Percentiles rank a stretch among this genome's conserved stretches.
phyloP scores from a whole-genome alignment of 2,113 vertebrate genomes.

The Pseudopipra pipra region DNA sequence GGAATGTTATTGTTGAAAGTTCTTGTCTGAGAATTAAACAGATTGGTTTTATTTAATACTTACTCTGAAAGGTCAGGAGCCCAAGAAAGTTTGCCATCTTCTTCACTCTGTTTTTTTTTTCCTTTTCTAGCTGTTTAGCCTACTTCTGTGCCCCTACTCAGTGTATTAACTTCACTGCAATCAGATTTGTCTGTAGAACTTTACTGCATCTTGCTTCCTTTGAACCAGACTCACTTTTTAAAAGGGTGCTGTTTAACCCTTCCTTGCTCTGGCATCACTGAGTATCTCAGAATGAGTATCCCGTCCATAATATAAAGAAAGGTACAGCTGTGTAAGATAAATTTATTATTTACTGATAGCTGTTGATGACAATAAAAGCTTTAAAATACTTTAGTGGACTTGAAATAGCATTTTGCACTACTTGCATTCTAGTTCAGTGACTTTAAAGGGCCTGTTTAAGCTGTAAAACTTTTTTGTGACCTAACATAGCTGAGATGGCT shows the following conservation, averaged over 20 bases:
- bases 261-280: neutral
- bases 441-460: neutral
- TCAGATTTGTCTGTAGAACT: neutral
- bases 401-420: neutral
- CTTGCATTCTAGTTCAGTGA: neutral
- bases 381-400: neutral
- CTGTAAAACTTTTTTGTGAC: neutral
- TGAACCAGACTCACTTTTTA: neutral
- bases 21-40: conserved; percentile 13
- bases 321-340: neutral
- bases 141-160: neutral
- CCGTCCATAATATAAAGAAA: neutral
- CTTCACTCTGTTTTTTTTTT: neutral
- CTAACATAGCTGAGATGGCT: neutral
- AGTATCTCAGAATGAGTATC: neutral
- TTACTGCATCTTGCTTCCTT: neutral
- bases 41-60: conserved; percentile 23
- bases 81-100: neutral
- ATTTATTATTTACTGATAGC: neutral
- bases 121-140: neutral
- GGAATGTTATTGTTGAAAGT: conserved; percentile 40
- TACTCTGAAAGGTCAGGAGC: neutral
- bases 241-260: neutral
- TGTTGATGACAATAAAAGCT: neutral
- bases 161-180: neutral